Evolutionary conservation across 2,113 vertebrate species (phyloP), one percentile per base, ranked within the genome.

Genomic region (Gnathonemus echidnorhynchus): DNA sequence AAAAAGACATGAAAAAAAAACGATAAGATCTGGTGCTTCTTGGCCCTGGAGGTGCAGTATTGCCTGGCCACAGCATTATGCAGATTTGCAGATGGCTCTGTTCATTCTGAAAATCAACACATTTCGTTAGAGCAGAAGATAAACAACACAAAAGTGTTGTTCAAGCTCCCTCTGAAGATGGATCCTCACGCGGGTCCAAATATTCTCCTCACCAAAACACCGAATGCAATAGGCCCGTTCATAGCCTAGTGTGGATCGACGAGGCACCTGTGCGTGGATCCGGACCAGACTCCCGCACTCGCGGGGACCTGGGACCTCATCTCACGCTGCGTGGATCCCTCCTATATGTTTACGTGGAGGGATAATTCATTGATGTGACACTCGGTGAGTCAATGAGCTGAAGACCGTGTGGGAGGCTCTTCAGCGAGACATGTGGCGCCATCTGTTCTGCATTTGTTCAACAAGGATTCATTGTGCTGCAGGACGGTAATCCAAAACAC

Each of bases 401-500:
- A 88, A 58, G 56, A 74, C 11, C 24, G 89, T 89, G 93, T 93
- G 92, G 93, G 93, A 91, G 93, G 91, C 91, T 89, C 85, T 89
- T 90, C 92, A 91, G 91, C 92, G 91, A 89, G 91, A 91, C 91
- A 90, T 90, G 89, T 90, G 88, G 90, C 88, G 92, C 93, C 92
- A 93, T 94, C 93, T 94, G 93, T 90, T 93, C 89, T 31, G 91
- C 91, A 91, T 93, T 94, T 93, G 91, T 92, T 92, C 91, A 92
- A 94, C 93, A 94, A 92, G 92, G 92, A 92, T 92, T 89, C 90
- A 94, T 94, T 94, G 92, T 93, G 92, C 91, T 92, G 74, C 46
- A 77, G 90, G 91, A 91, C 70, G 87, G 90, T 92, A 89, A 91
- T 89, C 89, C 90, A 90, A 89, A 90, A 90, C 90, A 91, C 88